Conservation (phyloP, 2,888 invertebrate genomes). For the Cryptocephalus primarius region DNA sequence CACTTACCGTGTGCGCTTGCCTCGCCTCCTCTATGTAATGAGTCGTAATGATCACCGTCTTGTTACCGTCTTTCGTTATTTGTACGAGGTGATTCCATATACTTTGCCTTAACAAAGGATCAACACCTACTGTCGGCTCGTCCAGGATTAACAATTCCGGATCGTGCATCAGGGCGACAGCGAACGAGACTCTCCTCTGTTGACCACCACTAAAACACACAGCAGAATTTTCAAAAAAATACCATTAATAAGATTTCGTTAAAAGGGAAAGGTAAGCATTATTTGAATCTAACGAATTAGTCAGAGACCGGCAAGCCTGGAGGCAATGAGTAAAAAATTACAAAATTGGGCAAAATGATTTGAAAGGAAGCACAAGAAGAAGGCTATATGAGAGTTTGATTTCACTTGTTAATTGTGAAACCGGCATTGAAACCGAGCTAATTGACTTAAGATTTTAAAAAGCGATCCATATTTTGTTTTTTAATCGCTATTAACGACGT, state of each 20-base stretch:
- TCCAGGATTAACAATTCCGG: slow-evolving; percentile 85
- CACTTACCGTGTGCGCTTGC: slow-evolving; percentile 67
- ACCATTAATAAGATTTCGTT: not conserved
- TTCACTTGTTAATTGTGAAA: too few relatives aligned
- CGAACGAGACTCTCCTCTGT: slow-evolving; percentile 77
- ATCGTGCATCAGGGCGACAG: slow-evolving; percentile 77
- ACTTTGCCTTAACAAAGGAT: slow-evolving; percentile 74
- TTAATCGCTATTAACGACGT: too few relatives aligned
- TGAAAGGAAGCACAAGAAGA: too few relatives aligned
- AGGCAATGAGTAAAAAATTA: too few relatives aligned
- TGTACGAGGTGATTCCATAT: slow-evolving; percentile 80
- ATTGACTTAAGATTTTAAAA: too few relatives aligned
- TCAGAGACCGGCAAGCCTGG: not conserved
- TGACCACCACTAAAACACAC: slow-evolving; percentile 67
- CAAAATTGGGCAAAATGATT: too few relatives aligned
- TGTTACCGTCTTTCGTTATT: slow-evolving; percentile 61
- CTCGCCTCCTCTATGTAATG: slow-evolving; percentile 83
- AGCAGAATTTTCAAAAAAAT: not conserved
- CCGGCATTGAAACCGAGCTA: too few relatives aligned
- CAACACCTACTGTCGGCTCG: slow-evolving; percentile 89
- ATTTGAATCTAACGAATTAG: not conserved
- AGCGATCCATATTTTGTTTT: too few relatives aligned
- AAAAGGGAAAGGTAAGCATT: not conserved
- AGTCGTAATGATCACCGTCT: slow-evolving; percentile 77
- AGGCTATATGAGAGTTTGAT: too few relatives aligned